Conservation (phyloP, 2,888 invertebrate genomes). For the Lasioglossum zephyrum region DNA sequence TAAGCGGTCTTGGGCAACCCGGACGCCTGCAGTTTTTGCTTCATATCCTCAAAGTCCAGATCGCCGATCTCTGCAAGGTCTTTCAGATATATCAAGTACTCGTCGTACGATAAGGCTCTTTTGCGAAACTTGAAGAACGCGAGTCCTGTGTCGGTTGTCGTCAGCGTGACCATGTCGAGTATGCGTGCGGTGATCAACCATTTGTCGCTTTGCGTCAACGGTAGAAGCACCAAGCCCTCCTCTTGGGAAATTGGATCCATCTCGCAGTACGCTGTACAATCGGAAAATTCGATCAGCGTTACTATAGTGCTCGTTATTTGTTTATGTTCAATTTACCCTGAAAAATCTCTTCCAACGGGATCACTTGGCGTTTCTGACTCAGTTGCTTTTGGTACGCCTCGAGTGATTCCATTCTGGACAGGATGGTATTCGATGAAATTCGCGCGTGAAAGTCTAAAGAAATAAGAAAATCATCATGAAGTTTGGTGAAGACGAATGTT, state of each 20-base stretch:
- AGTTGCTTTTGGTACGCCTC: slow-evolving; percentile 35
- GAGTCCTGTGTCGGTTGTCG: slow-evolving; percentile 76
- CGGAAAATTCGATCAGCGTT: background rate
- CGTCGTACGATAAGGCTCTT: slow-evolving; percentile 74
- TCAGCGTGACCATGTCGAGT: slow-evolving; percentile 74
- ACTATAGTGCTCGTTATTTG: background rate
- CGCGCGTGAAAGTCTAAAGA: slow-evolving; percentile 18
- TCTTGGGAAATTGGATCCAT: slow-evolving; percentile 73
- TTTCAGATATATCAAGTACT: slow-evolving; percentile 73
- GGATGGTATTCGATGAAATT: background rate
- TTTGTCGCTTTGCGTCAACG: slow-evolving; percentile 76
- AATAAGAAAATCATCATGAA: slow-evolving; percentile 17
- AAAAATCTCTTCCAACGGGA: slow-evolving; percentile 73
- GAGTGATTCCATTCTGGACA: slow-evolving; percentile 33
- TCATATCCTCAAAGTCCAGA: slow-evolving; percentile 71
- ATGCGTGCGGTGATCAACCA: slow-evolving; percentile 76
- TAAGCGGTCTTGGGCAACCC: slow-evolving; percentile 62
- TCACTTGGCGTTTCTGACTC: slow-evolving; percentile 6
- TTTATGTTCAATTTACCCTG: slow-evolving; percentile 59
- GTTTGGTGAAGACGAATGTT: slow-evolving; percentile 7
- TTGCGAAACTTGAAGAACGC: slow-evolving; percentile 79
- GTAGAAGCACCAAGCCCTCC: slow-evolving; percentile 67
- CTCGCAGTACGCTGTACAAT: slow-evolving; percentile 72
- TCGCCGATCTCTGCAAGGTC: slow-evolving; percentile 69
- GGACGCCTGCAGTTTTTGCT: slow-evolving; percentile 71